Base-by-base conservation (phyloP, 1,140 invertebrate species). In the Drosophila teissieri region DNA sequence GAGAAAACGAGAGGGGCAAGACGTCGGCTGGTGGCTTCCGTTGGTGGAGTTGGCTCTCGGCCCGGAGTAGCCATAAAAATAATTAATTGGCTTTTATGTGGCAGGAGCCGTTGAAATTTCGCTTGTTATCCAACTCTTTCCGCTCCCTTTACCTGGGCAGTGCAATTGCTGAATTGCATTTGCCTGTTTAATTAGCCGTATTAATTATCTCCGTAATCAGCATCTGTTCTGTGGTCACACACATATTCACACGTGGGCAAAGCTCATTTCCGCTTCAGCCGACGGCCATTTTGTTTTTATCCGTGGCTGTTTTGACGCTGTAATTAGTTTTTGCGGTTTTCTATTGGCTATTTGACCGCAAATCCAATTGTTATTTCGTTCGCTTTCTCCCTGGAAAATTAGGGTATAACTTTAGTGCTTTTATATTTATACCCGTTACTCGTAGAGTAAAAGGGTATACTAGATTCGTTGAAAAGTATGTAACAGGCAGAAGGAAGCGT, bases 81-180 rank as follows among this genome's bases (percentile, higher is more conserved):
- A 86, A 88, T 86, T 86, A 86, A 86, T 86, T 86, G 83, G 83
- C 79, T 86, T 86, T 86, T 86, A 86, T 86, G 83, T 88, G 75
- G 83, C 83, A 86, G 83, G 79, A 86, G 83, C 83, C 83, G 83
- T 83, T 88, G 83, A 88, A 86, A 67, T 79, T 86, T 83, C 52
- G 74, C 68, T 52, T 78, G 73, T 68, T 75, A 65, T 75, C 46
- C 40, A 17, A 60, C 37, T 39, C 56, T 40, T 45, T 19, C 24
- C 27, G 37, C 19, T 40, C 39, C 17, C 36, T 14, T 17, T 6
- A 22, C 34, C 22, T 46, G 53, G 51, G 51, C 58, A 76, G 58
- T 83, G 67, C 76, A 83, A 58, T 83, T 79, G 79, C 62, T 52
- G 73, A 61, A 65, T 52, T 58, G 22, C 63, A 73, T 79, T 78